phyloP scores from a whole-genome alignment of 1,140 invertebrate species.

The Homarus americanus region DNA sequence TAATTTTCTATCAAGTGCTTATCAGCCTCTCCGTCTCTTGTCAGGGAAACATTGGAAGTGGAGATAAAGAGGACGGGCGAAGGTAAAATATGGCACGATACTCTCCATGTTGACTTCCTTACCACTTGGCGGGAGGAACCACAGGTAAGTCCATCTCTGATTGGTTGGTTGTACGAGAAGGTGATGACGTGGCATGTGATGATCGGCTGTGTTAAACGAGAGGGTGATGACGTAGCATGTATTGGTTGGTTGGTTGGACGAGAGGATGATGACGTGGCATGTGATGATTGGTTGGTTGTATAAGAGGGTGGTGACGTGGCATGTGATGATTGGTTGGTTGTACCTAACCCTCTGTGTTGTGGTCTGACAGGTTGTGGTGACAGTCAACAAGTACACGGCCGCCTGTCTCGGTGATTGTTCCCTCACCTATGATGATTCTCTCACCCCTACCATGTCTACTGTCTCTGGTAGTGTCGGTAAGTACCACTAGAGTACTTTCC shows the following conservation, averaged over 20 bases:
- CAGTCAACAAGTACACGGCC: slow-evolving; percentile 12
- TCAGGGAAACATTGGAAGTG: not conserved
- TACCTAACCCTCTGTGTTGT: too few relatives aligned
- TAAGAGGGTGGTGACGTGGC: too few relatives aligned
- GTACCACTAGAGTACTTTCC: not conserved
- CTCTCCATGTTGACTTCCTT: slow-evolving; percentile 12
- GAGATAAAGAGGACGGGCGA: not conserved
- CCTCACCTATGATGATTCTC: slow-evolving; percentile 24
- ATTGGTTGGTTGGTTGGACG: too few relatives aligned
- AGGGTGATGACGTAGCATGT: too few relatives aligned
- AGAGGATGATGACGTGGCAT: too few relatives aligned
- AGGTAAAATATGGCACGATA: slow-evolving; percentile 12
- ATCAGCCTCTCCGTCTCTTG: not conserved
- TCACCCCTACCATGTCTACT: not conserved
- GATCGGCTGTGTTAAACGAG: too few relatives aligned
- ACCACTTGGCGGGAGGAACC: not conserved
- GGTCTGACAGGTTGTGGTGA: not conserved
- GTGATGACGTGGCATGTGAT: too few relatives aligned
- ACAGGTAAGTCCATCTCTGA: slow-evolving; percentile 20
- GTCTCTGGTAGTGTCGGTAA: slow-evolving; percentile 36
- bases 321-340: too few relatives aligned
- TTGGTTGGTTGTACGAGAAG: too few relatives aligned
- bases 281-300: too few relatives aligned
- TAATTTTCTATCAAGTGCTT: too few relatives aligned
- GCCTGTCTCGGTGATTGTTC: slow-evolving; percentile 18